A percentile compares a stretch with the other conserved stretches of the same genome.
These are phyloP conservation scores for Ispidina lecontei DNA, from an alignment of 2,797 vertebrate species.

Conservation along the genomic window DNA sequence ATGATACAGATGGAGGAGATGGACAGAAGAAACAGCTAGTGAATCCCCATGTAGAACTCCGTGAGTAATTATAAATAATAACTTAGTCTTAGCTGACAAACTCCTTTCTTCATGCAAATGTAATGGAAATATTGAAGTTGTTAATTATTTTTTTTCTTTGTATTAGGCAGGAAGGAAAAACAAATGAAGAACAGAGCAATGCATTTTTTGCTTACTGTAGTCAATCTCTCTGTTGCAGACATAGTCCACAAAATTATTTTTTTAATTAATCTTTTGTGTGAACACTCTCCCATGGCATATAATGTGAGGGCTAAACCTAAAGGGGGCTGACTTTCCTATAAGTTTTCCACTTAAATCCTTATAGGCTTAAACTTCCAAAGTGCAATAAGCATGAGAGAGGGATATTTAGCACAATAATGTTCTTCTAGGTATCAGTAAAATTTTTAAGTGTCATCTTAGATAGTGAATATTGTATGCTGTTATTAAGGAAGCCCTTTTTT, in stretches of 20 bases:
- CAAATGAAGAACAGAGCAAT: neutral
- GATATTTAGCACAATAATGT: neutral
- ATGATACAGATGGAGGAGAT: slow-evolving; percentile 88
- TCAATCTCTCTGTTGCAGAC: neutral
- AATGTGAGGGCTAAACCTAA: neutral
- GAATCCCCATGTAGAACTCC: slow-evolving; percentile 96
- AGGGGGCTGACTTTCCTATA: neutral
- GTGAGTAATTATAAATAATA: slow-evolving; percentile 80
- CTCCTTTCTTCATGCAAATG: neutral
- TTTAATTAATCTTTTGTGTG: neutral
- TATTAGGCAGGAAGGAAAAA: neutral
- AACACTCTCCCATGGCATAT: neutral
- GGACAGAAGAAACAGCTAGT: slow-evolving; percentile 91
- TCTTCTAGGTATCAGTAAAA: neutral
- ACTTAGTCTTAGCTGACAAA: neutral
- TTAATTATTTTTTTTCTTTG: neutral
- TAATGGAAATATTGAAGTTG: neutral
- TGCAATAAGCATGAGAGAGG: accelerated
- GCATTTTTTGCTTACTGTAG: neutral
- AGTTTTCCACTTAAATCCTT: neutral
- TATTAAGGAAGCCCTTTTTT: neutral
- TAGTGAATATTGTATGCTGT: neutral
- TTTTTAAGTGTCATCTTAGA: neutral
- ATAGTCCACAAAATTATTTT: neutral
- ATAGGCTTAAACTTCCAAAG: neutral